Base-by-base conservation (phyloP, 2,797 vertebrate species). In the Chrysolophus pictus region DNA sequence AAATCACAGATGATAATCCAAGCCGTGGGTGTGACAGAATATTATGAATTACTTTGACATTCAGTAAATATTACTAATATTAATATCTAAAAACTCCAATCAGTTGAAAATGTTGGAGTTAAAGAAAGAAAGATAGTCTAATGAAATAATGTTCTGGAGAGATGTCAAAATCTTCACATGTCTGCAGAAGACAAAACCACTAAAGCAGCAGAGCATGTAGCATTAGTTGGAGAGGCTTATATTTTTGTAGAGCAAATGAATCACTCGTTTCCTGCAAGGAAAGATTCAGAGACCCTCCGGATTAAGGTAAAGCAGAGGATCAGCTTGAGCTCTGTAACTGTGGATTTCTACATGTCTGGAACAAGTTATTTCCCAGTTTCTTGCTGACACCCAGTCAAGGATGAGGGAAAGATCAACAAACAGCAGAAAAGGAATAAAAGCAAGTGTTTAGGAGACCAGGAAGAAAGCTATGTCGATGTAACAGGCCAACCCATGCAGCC, bases 261-360 rank as follows among this genome's bases (percentile, higher is more conserved):
- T 72, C 0, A 3, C 41, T 91, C 6, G 0, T 73, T 90, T 88
- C 41, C 39, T 73, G 47, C 63, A 91, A 82, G 55, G 65, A 79
- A 83, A 95, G 67, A 94, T 86, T 95, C 94, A 90, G 72, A 88
- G 64, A 90, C 84, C 22, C n/a, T 92, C 67, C 0, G 5, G 92
- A 94, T 96, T 94, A 93, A 94, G 64, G 64, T 96, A 91, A 97
- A 97, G 67, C 55, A 93, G 72, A 64, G 72, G 75, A 94, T 94
- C 94, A 95, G 75, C 23, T 63, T 88, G 82, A 87, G 65, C 68
- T 88, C 89, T 89, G 77, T 87, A 95, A 94, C 81, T 76, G 73
- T 5, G 15, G 90, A 90, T 94, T 97, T 91, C 87, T 92, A n/a
- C 59, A 80, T 39, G 37, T 51, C 81, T 95, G 64, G 55, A 93